A percentile compares a stretch with the other conserved stretches of the same genome.
Conservation (phyloP, 1,140 invertebrate genomes). For the Antheraea mylitta region DNA sequence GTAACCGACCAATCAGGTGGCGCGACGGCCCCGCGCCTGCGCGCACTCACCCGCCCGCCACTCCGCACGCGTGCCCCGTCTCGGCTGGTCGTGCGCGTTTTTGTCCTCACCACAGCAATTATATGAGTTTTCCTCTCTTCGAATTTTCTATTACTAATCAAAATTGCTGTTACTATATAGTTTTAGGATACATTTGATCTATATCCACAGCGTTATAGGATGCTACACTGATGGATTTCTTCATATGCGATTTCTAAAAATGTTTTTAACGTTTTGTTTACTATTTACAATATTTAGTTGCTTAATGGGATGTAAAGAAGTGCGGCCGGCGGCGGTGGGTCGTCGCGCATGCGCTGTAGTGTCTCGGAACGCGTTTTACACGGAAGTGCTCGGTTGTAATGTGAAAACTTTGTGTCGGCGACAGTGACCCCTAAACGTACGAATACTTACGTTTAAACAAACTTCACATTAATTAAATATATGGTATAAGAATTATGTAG, state of each 20-base stretch:
- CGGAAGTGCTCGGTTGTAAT: constrained; percentile 34
- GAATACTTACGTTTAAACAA: background rate
- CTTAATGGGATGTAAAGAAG: background rate
- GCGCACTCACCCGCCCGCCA: constrained; percentile 30
- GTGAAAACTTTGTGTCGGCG: constrained; percentile 39
- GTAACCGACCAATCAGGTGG: constrained; percentile 39
- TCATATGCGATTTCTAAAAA: background rate
- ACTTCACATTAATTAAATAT: too few species aligned
- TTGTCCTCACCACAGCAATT: constrained; percentile 33
- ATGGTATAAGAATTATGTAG: too few species aligned
- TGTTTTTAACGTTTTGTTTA: background rate
- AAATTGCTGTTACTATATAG: constrained; percentile 31
- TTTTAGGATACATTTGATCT: constrained; percentile 26
- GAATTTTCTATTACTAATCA: constrained; percentile 45
- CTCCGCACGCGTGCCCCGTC: constrained; percentile 29
- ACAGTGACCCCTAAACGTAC: constrained; percentile 20
- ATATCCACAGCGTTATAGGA: background rate
- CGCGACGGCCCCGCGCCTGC: constrained; percentile 20
- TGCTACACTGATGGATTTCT: background rate
- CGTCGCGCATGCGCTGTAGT: constrained; percentile 30
- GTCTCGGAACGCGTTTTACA: constrained; percentile 12
- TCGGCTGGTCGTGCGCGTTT: constrained; percentile 35
- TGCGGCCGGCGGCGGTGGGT: constrained; percentile 7
- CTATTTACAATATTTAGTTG: background rate
- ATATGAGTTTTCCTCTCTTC: constrained; percentile 40